Base-by-base conservation (phyloP, 2,888 invertebrate genomes). In the Athripsodes cinereus region DNA sequence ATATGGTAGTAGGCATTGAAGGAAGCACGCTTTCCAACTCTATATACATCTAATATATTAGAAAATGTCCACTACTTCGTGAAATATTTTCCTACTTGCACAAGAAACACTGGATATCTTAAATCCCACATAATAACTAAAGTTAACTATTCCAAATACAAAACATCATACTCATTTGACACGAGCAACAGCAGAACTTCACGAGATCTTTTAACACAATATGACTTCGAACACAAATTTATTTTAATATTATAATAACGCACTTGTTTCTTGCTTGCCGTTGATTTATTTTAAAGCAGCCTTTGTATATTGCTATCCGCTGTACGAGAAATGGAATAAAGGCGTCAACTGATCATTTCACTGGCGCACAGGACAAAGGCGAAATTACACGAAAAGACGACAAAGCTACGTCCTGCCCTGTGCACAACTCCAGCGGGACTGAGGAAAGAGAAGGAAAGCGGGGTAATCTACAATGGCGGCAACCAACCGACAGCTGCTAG, bases 391-490 rank as follows among this genome's bases (percentile, higher is more conserved):
- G 13, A 71, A 48, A 22, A 55, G 50, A 44, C 55, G 34, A 53
- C 57, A 50, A 66, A 69, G 67, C 71, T 71, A 34, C 59, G 21
- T 53, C 61, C 59, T 49, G 56, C 57, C 40, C 61, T 56, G 31
- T 54, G 56, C 54, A 67, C 69, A 68, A 73, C 76, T 75, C 75
- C 76, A 78, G 72, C 77, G 76, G 74, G 74, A 78, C 78, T 78
- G 76, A 71, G 44, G 53, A 47, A 56, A 53, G 53, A 51, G 57
- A 18, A 19, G 49, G 40, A 54, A 31, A 31, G 8, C 11, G 8
- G 11, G 8, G 11, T 8, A 13, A 5, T 11, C 8, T 11, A 55
- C 55, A 60, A 54, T 54, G 57, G 60, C 57, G 57, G 53, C 60
- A 52, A 52, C 57, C 57, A 57, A 49, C 57, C 58, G 55, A 58